Base-by-base conservation (phyloP, 2,888 invertebrate genomes). In the Linyphia triangularis region DNA sequence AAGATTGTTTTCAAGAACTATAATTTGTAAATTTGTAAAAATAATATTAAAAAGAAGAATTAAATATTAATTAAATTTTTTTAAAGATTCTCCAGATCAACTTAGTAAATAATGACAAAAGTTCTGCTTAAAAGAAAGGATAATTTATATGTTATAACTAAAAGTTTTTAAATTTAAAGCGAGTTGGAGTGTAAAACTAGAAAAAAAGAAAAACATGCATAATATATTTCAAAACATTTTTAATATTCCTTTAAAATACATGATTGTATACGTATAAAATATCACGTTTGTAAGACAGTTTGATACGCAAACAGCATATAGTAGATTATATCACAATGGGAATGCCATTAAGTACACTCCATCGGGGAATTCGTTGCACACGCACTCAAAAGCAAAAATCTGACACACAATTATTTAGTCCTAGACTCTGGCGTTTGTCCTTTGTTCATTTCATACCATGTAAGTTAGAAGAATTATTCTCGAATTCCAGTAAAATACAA, bases 271-370 rank as follows among this genome's bases (percentile, higher is more conserved):
- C 24, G 61, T 40, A 84, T 57, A 84, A 72, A 75, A 84, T 84
- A 75, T 65, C 75, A 51, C 75, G 43, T 51, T 40, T 67, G 51
- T 57, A 40, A 40, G 7, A 82, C 82, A 82, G 63, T 61, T 28
- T 63, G 22, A 40, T 82, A 59, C 13, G 72, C 30, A 43, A 19
- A 82, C 63, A 59, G 63, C 61, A 77, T 37, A 70, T 28, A 82
- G 37, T 59, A 51, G n/a, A 33, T 73, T 75, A 16, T 81, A 57
- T 84, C 65, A 84, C 57, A 30, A 43, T 57, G 67, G 82, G 82
- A 84, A 75, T 84, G 83, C 75, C 10, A 13, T 30, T 33, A 16
- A 37, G 26, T 33, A 28, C 83, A 84, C 75, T 84, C 75, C 82
- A 59, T 59, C 61, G 57, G 59, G 40, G 26, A 22, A 26, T 40